Evolutionary conservation across 2,113 vertebrate species (phyloP), one percentile per base, ranked within the genome.

Genomic region (Noctilio leporinus): DNA sequence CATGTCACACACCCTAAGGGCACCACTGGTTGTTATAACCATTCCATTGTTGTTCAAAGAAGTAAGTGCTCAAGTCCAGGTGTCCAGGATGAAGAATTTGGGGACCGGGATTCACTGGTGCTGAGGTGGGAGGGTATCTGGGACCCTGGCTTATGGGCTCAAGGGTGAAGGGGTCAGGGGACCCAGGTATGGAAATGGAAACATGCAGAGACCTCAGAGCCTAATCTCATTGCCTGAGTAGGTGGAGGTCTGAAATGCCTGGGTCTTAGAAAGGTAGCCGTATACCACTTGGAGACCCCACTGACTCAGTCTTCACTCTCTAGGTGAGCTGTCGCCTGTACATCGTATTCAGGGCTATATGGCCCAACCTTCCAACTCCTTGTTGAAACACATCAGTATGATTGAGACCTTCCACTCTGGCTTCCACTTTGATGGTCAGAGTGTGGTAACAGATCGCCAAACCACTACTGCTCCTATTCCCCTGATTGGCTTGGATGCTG

Each of bases 1-100:
- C n/a, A n/a, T n/a, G n/a, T n/a, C n/a, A n/a, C n/a, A n/a, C n/a
- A n/a, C n/a, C n/a, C n/a, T n/a, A n/a, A 0, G n/a, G n/a, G n/a
- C n/a, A n/a, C n/a, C n/a, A n/a, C n/a, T n/a, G n/a, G n/a, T n/a
- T n/a, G n/a, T n/a, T n/a, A n/a, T n/a, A n/a, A n/a, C n/a, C n/a
- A n/a, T n/a, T n/a, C n/a, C n/a, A 33, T 96, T 47, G 0, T 0
- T 6, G 0, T 94, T n/a, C 1, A 0, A 0, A 90, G 86, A 86
- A 87, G 97, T 97, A 80, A 95, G 97, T 59, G 10, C 55, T n/a
- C 49, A 35, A 47, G 65, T 45, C 20, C 20, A 20, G 33, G 16
- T 26, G 16, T 19, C 17, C 1, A 28, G 24, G 45, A 53, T 16
- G 40, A 81, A 38, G 28, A 45, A 11, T 0, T 15, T 51, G 6